Base-by-base conservation (phyloP, 2,113 vertebrate species). In the Argyrosomus japonicus region DNA sequence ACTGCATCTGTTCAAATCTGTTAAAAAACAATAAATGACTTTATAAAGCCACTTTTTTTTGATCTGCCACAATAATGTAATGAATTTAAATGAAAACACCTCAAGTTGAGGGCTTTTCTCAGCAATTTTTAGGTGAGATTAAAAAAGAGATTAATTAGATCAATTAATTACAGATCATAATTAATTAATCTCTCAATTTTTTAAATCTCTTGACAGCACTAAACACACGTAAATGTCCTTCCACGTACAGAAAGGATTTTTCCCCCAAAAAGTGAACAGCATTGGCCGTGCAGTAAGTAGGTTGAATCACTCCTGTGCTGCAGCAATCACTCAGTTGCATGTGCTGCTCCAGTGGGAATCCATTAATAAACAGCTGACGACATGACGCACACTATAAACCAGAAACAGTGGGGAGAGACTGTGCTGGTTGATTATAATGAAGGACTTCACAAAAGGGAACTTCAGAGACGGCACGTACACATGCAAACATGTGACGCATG, bases 331-430 rank as follows among this genome's bases (percentile, higher is more conserved):
- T 50, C 45, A 65, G 77, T 77, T 70, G 68, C 47, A 62, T 62
- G 74, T 64, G 74, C 79, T 15, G 84, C 78, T 83, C 87, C 88
- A 1, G 43, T 76, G 87, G 86, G 90, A 90, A 81, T 86, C 73
- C 83, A 60, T 80, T 87, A 81, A 90, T 87, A 88, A 85, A 69
- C 74, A 82, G 80, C 82, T 88, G 83, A 89, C 36, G 61, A 88
- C 74, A 65, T 50, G 74, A 86, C 17, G 27, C 61, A 36, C 53
- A 56, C 57, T 61, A 43, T 69, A 84, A 77, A 86, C 21, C 74
- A 83, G 63, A 64, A 77, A 58, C 70, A 70, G 77, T 43, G 50
- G 45, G 60, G 48, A 67, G 68, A 48, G 78, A 57, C 25, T 21
- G 48, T 9, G 54, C 43, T 25, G 21, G 29, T 25, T 86, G 76